Percentiles rank a stretch among this genome's conserved stretches.
phyloP scores from a whole-genome alignment of 2,113 vertebrate species.

The Indicator maculatus region DNA sequence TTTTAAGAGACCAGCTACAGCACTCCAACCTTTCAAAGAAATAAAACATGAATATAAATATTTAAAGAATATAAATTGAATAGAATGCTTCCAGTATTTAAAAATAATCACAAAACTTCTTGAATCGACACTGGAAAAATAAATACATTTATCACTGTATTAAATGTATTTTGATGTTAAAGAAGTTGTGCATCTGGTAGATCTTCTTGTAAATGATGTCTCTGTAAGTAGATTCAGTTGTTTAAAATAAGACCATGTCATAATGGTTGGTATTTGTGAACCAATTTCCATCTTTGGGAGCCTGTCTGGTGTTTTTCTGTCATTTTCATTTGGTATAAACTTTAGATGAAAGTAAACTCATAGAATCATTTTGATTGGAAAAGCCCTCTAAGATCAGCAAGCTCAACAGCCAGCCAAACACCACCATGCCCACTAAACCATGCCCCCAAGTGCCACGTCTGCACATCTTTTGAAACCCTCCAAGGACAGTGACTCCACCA shows the following conservation, averaged over 20 bases:
- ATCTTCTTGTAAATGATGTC: neutral
- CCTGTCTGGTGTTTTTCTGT: too few species aligned
- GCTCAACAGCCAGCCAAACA: too few species aligned
- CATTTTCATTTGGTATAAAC: too few species aligned
- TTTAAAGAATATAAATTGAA: neutral
- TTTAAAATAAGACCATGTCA: neutral
- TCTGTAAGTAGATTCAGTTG: neutral
- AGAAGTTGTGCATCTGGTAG: neutral
- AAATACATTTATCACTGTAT: neutral
- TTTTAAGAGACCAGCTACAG: neutral
- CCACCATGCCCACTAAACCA: too few species aligned
- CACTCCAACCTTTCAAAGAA: neutral
- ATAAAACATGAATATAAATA: neutral
- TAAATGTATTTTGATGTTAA: neutral
- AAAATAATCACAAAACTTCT: neutral
- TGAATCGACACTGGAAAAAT: neutral
- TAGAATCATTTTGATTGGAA: too few species aligned
- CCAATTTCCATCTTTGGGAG: neutral
- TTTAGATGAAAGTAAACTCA: neutral
- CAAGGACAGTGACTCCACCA: too few species aligned
- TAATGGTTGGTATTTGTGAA: neutral
- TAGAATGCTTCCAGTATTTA: neutral
- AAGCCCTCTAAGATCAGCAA: too few species aligned
- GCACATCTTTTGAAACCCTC: too few species aligned
- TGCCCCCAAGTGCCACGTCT: too few species aligned